Evolutionary conservation across 2,888 invertebrate species (phyloP).

Genomic region (Cheilosia vulpina): DNA sequence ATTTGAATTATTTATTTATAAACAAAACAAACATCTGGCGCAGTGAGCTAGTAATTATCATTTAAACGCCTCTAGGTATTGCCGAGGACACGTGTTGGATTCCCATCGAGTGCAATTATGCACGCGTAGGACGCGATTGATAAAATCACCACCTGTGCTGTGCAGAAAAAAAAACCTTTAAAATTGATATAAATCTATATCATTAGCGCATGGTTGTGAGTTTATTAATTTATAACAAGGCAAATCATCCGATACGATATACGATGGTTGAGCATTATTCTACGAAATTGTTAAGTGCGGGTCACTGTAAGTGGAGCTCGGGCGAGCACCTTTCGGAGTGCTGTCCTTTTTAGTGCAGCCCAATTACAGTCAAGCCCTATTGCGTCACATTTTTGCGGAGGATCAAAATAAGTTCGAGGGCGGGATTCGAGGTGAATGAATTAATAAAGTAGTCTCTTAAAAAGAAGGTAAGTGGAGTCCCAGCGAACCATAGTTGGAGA

Average conservation of each 20-base stretch:
- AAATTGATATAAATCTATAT: background rate
- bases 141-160: slow-evolving; percentile 10
- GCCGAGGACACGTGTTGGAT: slow-evolving; percentile 58
- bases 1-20: background rate
- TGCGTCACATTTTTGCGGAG: no score
- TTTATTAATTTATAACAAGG: background rate
- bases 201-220: background rate
- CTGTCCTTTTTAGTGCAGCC: no score
- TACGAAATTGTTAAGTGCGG: no score
- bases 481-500: no score
- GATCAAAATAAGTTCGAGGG: no score
- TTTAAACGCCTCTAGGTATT: slow-evolving; percentile 64
- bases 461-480: no score
- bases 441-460: no score
- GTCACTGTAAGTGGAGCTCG: no score
- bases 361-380: no score
- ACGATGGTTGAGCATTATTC: no score
- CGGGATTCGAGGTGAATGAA: no score
- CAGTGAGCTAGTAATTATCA: slow-evolving; percentile 64
- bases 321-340: no score
- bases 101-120: slow-evolving; percentile 69
- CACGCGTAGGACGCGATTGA: background rate
- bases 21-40: slow-evolving; percentile 27
- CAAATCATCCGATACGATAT: background rate
- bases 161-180: background rate